phyloP scores from a whole-genome alignment of 2,113 vertebrate genomes.

The Ibidorhyncha struthersii region DNA sequence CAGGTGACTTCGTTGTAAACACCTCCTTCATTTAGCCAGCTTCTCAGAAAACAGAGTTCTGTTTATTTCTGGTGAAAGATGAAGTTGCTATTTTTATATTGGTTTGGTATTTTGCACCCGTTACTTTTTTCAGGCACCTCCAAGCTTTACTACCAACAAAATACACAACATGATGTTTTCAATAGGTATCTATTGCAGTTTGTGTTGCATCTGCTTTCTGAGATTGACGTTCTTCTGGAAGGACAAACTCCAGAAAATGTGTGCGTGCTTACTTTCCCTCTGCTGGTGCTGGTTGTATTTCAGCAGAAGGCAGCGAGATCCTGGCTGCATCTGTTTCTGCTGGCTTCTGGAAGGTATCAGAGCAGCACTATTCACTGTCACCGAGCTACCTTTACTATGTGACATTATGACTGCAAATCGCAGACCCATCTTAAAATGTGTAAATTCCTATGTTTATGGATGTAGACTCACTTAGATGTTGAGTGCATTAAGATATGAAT shows the following conservation, averaged over 20 bases:
- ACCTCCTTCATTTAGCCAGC: background rate
- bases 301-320: background rate
- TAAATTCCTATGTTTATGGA: constrained; percentile 49
- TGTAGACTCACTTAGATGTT: constrained; percentile 59
- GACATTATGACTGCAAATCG: constrained; percentile 36
- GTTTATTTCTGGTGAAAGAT: background rate
- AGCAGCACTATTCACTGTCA: background rate
- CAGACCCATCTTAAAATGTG: constrained; percentile 39
- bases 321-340: background rate
- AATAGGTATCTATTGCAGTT: background rate
- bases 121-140: background rate
- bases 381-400: background rate
- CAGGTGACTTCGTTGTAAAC: constrained; percentile 37
- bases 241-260: background rate
- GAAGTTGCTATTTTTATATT: background rate
- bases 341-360: background rate
- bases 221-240: constrained; percentile 13
- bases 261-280: background rate
- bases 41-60: background rate
- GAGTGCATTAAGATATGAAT: constrained; percentile 44
- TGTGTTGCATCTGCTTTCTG: background rate
- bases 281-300: background rate
- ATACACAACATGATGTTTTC: background rate
- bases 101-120: background rate
- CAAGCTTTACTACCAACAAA: background rate